Conservation (phyloP, 2,888 invertebrate genomes). For the Tenthredo notha region DNA sequence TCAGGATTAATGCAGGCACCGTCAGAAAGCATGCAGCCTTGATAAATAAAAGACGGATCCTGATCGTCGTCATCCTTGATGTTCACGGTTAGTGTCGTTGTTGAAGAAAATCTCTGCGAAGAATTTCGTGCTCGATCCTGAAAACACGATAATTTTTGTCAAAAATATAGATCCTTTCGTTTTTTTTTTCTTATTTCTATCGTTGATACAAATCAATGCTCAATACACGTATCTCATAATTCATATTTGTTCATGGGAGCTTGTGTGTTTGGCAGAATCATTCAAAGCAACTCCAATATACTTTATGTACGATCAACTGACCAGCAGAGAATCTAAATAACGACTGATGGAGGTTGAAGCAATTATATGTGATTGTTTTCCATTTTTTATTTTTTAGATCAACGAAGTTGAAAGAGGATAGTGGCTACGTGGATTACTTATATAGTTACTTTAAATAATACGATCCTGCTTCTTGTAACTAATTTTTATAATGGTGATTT, state of each 20-base stretch:
- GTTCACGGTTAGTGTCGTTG: slow-evolving; percentile 91
- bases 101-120: slow-evolving; percentile 88
- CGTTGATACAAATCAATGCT: not conserved
- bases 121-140: slow-evolving; percentile 93
- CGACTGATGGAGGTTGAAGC: not conserved
- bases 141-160: slow-evolving; percentile 59
- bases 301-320: not conserved
- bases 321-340: not conserved
- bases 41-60: slow-evolving; percentile 94
- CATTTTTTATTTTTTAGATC: not conserved
- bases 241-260: not conserved
- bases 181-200: not conserved
- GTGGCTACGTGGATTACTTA: not conserved
- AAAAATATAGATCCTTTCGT: not conserved
- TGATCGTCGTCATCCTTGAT: slow-evolving; percentile 94
- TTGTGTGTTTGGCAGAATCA: not conserved
- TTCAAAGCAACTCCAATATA: not conserved
- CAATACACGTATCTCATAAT: not conserved
- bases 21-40: slow-evolving; percentile 90
- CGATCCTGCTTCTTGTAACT: not conserved
- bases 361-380: not conserved
- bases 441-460: not conserved
- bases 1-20: slow-evolving; percentile 94
- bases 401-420: not conserved
- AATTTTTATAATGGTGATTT: not conserved